phyloP scores from a whole-genome alignment of 2,797 vertebrate species.

The Malacoctenus gilli region DNA sequence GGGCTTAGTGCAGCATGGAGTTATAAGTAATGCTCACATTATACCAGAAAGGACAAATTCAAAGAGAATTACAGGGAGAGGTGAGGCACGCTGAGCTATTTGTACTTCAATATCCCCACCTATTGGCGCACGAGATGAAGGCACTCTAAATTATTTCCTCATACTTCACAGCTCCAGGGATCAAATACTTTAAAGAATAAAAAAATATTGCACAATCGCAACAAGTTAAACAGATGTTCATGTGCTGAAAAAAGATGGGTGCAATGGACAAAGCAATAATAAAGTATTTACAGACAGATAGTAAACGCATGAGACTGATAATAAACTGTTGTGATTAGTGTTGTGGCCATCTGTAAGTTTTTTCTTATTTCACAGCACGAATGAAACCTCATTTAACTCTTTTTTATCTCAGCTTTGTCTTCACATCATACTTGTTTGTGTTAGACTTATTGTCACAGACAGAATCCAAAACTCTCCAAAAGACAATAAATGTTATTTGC shows the following conservation, averaged over 20 bases:
- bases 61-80: constrained; percentile 61
- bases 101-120: constrained; percentile 79
- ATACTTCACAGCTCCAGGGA: constrained; percentile 5
- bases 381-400: no score
- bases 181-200: constrained; percentile 34
- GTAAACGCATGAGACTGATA: no score
- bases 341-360: no score
- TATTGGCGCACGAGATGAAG: constrained; percentile 72
- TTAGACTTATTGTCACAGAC: no score
- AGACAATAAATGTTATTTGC: no score
- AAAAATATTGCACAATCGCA: constrained; percentile 29
- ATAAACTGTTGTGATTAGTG: no score
- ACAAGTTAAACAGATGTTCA: constrained; percentile 2
- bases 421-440: no score
- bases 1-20: constrained; percentile 76
- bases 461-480: no score
- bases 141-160: constrained; percentile 47
- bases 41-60: constrained; percentile 77
- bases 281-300: no score
- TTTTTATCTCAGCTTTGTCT: no score
- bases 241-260: constrained; percentile 10
- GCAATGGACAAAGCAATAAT: constrained; percentile 5
- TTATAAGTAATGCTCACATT: constrained; percentile 77
- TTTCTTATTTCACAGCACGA: no score
- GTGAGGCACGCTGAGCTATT: constrained; percentile 53